Conservation (phyloP, 2,888 invertebrate species). For the Drosophila meridiana region DNA sequence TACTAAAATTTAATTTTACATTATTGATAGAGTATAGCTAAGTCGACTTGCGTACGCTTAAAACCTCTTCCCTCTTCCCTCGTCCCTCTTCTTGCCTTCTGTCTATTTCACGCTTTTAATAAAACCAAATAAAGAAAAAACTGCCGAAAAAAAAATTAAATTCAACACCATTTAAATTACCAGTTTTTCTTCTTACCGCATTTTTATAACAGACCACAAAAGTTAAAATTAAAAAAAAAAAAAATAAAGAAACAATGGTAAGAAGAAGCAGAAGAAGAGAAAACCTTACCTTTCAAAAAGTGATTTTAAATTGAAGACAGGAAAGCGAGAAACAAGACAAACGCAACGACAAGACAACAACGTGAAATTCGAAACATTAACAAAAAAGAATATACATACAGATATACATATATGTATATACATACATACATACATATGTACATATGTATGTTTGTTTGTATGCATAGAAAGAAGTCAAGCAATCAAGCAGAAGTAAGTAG, state of each 20-base stretch:
- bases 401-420: background rate
- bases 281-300: constrained; percentile 55
- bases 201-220: constrained; percentile 32
- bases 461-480: constrained; percentile 43
- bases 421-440: background rate
- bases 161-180: constrained; percentile 49
- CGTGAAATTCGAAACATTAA: constrained; percentile 61
- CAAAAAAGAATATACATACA: constrained; percentile 18
- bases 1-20: background rate
- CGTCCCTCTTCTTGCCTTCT: background rate
- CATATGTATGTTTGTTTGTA: background rate
- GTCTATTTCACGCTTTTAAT: background rate
- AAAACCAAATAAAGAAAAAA: constrained; percentile 1
- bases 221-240: constrained; percentile 6
- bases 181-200: constrained; percentile 51
- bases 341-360: constrained; percentile 52
- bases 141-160: constrained; percentile 36
- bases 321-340: constrained; percentile 39
- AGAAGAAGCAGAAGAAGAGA: constrained; percentile 17
- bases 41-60: constrained; percentile 5
- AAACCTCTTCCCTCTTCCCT: background rate
- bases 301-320: constrained; percentile 42
- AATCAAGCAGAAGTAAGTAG: constrained; percentile 27
- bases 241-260: constrained; percentile 7
- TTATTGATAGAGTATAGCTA: constrained; percentile 26